Base-by-base conservation (phyloP, 2,797 vertebrate genomes). In the Chelidonichthys spinosus region DNA sequence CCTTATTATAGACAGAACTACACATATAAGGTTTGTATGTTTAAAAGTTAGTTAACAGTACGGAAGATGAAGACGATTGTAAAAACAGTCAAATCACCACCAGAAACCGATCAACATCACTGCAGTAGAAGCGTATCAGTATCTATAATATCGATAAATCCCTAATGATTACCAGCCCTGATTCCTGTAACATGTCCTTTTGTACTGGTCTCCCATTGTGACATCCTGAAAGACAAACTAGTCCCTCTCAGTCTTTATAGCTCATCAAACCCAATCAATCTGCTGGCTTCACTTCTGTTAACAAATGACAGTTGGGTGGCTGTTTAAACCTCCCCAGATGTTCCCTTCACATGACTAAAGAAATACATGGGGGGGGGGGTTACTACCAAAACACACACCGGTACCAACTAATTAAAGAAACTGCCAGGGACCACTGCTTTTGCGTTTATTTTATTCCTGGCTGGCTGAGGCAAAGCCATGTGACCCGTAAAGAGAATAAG, bases 391-490 rank as follows among this genome's bases (percentile, higher is more conserved):
- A 25, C 0, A 8, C 63, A 70, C 35, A 60, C 74, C 52, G 68
- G 69, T 53, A 82, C 74, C 71, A 75, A 75, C 85, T 89, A 87
- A 90, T 90, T 91, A 89, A 83, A 87, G 85, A 85, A 84, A 82
- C 74, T 81, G 68, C 71, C 71, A 68, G 42, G 77, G 72, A 68
- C 66, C 73, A 72, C 68, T 47, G 40, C 54, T 61, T 46, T 11
- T 15, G 15, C n/a, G 6, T 59, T 47, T 37, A 52, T 11, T 61
- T 52, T 50, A 25, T 18, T 33, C 60, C 66, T 5, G 58, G 69
- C 68, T 52, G 74, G 17, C 69, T 7, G 47, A 78, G 65, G 76
- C 14, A 59, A 84, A 87, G 78, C 79, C 81, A 44, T 33, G 75
- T 87, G 90, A 91, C 88, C 90, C 79, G 54, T 78, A 39, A 80